These are phyloP conservation scores for Sphinx pinastri DNA, from an alignment of 2,888 invertebrate genomes.

Conservation along the genomic window DNA sequence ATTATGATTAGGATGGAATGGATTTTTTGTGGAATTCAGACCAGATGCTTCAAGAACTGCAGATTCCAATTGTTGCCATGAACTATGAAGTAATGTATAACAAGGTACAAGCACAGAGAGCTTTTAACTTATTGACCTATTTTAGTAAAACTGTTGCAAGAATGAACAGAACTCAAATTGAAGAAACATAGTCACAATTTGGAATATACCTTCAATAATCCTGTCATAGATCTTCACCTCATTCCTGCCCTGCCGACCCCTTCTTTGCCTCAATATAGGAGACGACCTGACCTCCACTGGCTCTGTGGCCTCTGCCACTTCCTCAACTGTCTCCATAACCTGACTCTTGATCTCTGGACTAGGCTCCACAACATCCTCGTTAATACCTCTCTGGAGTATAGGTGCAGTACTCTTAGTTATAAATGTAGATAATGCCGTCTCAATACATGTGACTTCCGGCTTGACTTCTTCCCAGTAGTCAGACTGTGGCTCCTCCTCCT, in stretches of 20 bases:
- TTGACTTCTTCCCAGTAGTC: conserved; percentile 31
- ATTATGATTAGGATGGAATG: no score
- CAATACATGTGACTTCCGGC: conserved; percentile 24
- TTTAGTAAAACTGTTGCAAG: not conserved
- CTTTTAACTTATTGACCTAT: no score
- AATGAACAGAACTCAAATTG: not conserved
- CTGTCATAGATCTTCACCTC: conserved; percentile 81
- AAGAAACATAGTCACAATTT: not conserved
- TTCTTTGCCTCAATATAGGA: conserved; percentile 64
- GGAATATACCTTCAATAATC: conserved; percentile 71
- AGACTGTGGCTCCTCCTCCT: conserved; percentile 29
- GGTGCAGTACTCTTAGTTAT: conserved; percentile 36
- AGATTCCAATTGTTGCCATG: no score
- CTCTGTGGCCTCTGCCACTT: conserved; percentile 49
- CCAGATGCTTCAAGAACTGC: no score
- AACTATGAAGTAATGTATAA: no score
- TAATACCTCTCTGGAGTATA: conserved; percentile 30
- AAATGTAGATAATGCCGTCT: not conserved
- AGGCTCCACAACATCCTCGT: conserved; percentile 39
- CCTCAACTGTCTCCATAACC: conserved; percentile 48
- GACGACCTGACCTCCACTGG: conserved; percentile 76
- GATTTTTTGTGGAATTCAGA: no score
- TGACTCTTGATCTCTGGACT: conserved; percentile 29
- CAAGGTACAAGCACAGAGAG: no score
- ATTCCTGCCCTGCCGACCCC: conserved; percentile 73